Conservation (phyloP, 2,797 vertebrate species). For the Melanogrammus aeglefinus region DNA sequence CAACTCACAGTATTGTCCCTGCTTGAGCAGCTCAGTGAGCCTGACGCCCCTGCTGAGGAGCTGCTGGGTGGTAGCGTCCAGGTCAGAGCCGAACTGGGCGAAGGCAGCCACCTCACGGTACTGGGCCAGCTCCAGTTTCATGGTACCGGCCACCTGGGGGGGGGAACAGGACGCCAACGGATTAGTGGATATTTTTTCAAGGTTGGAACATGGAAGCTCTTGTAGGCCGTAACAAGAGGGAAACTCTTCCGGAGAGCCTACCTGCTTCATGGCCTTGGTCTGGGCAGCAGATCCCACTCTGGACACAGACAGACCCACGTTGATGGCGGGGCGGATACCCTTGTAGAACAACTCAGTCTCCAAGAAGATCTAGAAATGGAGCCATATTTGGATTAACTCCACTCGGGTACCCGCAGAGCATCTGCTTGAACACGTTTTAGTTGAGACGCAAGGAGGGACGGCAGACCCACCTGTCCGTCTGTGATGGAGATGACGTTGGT, state of each 20-base stretch:
- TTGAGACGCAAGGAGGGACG: background rate
- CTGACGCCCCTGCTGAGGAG: conserved; percentile 95
- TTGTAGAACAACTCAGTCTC: conserved; percentile 99
- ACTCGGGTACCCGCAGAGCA: background rate
- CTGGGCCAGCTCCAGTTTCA: conserved; percentile 97
- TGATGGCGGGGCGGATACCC: conserved; percentile 97
- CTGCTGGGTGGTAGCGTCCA: conserved; percentile 97
- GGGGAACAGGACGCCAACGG: background rate
- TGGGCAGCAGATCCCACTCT: conserved; percentile 98
- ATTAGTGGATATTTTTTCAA: background rate
- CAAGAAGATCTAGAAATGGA: conserved; percentile 86
- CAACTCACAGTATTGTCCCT: conserved; percentile 90
- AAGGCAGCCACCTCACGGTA: conserved; percentile 97
- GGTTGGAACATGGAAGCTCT: background rate
- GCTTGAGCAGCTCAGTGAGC: conserved; percentile 95
- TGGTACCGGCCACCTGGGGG: conserved; percentile 91
- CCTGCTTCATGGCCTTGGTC: conserved; percentile 99
- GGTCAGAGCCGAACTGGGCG: conserved; percentile 94
- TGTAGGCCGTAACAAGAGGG: background rate
- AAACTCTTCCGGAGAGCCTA: conserved; percentile 42
- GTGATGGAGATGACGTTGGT: conserved; percentile 99
- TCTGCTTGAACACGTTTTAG: background rate
- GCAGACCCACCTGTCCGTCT: conserved; percentile 86
- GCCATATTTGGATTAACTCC: background rate
- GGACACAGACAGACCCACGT: conserved; percentile 97